Conservation (phyloP, 2,888 invertebrate genomes). For the Palloptera scutellata region DNA sequence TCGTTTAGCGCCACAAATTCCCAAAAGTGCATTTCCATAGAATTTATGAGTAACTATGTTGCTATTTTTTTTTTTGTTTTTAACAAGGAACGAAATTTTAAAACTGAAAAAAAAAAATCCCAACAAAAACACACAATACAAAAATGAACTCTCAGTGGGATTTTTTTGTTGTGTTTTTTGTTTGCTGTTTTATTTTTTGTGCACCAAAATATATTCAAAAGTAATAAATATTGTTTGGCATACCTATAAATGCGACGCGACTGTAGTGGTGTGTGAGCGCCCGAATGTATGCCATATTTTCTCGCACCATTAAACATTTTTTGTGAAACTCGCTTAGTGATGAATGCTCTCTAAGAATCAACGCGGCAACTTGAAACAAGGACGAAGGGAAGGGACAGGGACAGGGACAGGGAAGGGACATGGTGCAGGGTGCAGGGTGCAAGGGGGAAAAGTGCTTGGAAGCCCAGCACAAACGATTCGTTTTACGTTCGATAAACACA, state of each 20-base stretch:
- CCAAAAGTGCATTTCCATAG: too few species aligned
- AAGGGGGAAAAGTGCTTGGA: too few species aligned
- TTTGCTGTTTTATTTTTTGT: constrained; percentile 9
- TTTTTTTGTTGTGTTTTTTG: too few species aligned
- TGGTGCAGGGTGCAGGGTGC: too few species aligned
- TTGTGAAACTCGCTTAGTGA: too few species aligned
- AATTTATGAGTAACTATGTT: neutral
- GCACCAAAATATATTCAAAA: constrained; percentile 33
- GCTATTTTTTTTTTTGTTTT: constrained; percentile 17
- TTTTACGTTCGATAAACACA: too few species aligned
- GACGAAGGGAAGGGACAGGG: too few species aligned
- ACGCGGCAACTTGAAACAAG: too few species aligned
- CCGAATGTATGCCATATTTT: constrained; percentile 32
- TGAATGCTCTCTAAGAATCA: constrained; percentile 5
- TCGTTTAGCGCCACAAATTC: too few species aligned
- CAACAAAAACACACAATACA: neutral
- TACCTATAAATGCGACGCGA: too few species aligned
- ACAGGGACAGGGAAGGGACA: too few species aligned
- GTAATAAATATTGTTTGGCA: constrained; percentile 28
- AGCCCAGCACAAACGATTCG: too few species aligned
- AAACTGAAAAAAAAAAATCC: constrained; percentile 11
- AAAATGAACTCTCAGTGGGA: neutral
- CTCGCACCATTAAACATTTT: constrained; percentile 30
- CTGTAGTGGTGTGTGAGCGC: constrained; percentile 4
- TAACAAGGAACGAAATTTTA: constrained; percentile 28